Conservation (phyloP, 2,797 vertebrate genomes). For the Phrynocephalus vlangalii region DNA sequence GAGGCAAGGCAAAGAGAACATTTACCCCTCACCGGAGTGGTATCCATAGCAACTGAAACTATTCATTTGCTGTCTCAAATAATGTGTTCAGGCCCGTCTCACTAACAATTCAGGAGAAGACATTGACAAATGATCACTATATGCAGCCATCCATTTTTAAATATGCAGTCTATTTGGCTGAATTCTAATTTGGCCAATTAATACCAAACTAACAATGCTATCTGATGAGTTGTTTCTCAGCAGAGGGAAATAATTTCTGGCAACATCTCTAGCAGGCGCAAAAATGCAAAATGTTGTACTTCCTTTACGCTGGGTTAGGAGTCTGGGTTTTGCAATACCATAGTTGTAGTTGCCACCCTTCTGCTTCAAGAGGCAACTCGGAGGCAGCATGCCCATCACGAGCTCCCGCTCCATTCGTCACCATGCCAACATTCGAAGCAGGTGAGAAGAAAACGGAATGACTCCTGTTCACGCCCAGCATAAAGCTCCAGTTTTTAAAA, state of each 20-base stretch:
- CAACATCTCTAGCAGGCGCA: not conserved
- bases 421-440: not conserved
- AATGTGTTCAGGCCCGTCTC: slow-evolving; percentile 71
- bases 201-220: slow-evolving; percentile 73
- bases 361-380: not conserved
- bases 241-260: slow-evolving; percentile 60
- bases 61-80: slow-evolving; percentile 78
- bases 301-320: not conserved
- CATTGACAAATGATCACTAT: slow-evolving; percentile 79
- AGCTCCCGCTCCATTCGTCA: not conserved
- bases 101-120: slow-evolving; percentile 76
- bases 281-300: not conserved
- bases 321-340: not conserved
- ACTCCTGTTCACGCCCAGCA: not conserved
- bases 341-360: not conserved
- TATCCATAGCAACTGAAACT: slow-evolving; percentile 78
- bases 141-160: slow-evolving; percentile 78
- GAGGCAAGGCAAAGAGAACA: slow-evolving; percentile 65
- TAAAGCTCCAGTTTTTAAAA: not conserved
- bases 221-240: slow-evolving; percentile 58
- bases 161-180: slow-evolving; percentile 77
- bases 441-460: not conserved
- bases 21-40: slow-evolving; percentile 64
- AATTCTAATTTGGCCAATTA: slow-evolving; percentile 76
- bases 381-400: not conserved